Conservation (phyloP, 1,140 invertebrate species). For the Theocolax elegans region DNA sequence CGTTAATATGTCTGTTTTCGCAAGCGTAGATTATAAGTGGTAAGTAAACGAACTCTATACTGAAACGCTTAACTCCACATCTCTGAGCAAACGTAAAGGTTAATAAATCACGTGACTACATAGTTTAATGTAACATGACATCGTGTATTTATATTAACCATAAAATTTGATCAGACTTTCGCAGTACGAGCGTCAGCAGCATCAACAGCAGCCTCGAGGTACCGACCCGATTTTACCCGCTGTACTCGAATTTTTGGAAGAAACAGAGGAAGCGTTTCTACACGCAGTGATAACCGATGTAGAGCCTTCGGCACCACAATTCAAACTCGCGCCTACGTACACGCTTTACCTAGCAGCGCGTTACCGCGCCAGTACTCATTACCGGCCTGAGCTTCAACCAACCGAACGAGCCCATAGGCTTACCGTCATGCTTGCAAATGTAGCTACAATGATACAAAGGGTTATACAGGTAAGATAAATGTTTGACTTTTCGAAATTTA, state of each 20-base stretch:
- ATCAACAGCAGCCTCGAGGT: slow-evolving; percentile 71
- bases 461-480: slow-evolving; percentile 80
- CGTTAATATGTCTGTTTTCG: too few species aligned
- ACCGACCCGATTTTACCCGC: slow-evolving; percentile 93
- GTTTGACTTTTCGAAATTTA: too few species aligned
- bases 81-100: too few species aligned
- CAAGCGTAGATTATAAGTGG: too few species aligned
- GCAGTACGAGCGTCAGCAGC: slow-evolving; percentile 69
- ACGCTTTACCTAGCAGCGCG: slow-evolving; percentile 92
- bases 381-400: slow-evolving; percentile 89
- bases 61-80: too few species aligned
- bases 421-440: slow-evolving; percentile 88
- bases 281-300: slow-evolving; percentile 87
- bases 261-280: slow-evolving; percentile 91
- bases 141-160: too few species aligned
- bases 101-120: too few species aligned
- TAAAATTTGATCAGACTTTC: too few species aligned
- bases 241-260: slow-evolving; percentile 93
- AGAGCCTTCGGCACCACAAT: slow-evolving; percentile 85
- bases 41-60: too few species aligned
- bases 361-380: slow-evolving; percentile 92
- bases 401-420: slow-evolving; percentile 90
- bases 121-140: too few species aligned
- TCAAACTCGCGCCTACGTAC: slow-evolving; percentile 93
- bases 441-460: slow-evolving; percentile 86